A percentile compares a stretch with the other conserved stretches of the same genome.
phyloP scores from a whole-genome alignment of 2,113 vertebrate genomes.

The Clupea harengus region DNA sequence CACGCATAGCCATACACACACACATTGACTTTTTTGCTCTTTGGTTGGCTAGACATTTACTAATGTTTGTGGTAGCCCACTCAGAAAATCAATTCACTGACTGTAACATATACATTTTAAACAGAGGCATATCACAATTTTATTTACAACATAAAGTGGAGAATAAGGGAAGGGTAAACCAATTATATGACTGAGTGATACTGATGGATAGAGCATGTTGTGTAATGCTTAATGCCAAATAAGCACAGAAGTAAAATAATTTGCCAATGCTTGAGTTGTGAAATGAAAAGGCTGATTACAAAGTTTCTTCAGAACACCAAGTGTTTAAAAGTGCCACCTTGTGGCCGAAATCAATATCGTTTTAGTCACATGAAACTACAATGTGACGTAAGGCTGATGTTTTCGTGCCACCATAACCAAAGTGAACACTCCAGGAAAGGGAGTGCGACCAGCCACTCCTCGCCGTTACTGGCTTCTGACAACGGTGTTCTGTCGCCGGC shows the following conservation, averaged over 20 bases:
- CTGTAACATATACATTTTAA: not conserved
- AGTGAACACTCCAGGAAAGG: conserved; percentile 29
- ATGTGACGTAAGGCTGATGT: conserved; percentile 39
- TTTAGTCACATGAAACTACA: conserved; percentile 29
- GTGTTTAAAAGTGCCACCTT: conserved; percentile 34
- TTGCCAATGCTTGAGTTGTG: not conserved
- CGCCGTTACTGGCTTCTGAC: not conserved
- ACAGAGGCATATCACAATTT: not conserved
- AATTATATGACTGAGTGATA: not conserved
- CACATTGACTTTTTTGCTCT: not conserved
- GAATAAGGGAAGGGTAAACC: not conserved
- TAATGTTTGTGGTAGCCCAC: not conserved
- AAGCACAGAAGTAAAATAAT: not conserved
- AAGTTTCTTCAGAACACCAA: not conserved
- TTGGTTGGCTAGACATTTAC: conserved; percentile 1
- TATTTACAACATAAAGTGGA: not conserved
- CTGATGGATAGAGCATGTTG: not conserved
- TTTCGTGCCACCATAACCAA: conserved; percentile 29
- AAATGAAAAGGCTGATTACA: not conserved
- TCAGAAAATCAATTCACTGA: not conserved
- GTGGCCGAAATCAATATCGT: conserved; percentile 25
- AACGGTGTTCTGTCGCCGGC: not conserved
- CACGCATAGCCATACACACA: not conserved
- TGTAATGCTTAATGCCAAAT: not conserved
- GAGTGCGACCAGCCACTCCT: conserved; percentile 24